Base-by-base conservation (phyloP, 2,113 vertebrate species). In the Oryzias woworae region DNA sequence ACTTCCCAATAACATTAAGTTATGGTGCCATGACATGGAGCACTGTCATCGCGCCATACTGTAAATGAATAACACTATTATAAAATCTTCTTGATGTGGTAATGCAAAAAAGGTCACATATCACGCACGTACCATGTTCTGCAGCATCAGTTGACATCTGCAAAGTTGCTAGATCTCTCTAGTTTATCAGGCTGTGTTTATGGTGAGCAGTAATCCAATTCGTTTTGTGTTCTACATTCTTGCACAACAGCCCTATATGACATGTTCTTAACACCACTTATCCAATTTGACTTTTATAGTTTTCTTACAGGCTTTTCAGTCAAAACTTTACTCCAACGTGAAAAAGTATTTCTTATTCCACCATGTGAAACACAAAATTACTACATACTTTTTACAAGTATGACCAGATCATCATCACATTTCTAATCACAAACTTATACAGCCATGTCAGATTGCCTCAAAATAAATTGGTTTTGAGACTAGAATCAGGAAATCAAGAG, bases 51-150 rank as follows among this genome's bases (percentile, higher is more conserved):
- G 31, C 3, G 46, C 53, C 14, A 17, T 12, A 8, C 41, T 82
- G 70, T 85, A 28, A 85, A 75, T 75, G n/a, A 82, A 20, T 80
- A 73, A 78, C 71, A 24, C n/a, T 2, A 23, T 66, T n/a, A 52
- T 3, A 42, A 36, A 63, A 17, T n/a, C 48, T 65, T 16, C 15
- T 5, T 13, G 26, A 17, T 12, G 2, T 50, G 44, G 3, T 22
- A 60, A 16, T 18, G 42, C 17, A 16, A 31, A 46, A 28, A 41
- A 31, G n/a, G 14, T 16, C n/a, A 24, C 15, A 18, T 59, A 20
- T 26, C 20, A 52, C 14, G 7, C 47, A 13, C 18, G 28, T 41
- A 26, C 36, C 20, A 51, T 58, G 20, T 17, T 55, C 12, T 53
- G 22, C 28, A 51, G 14, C 36, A 24, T 71, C 62, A 59, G 22